Base-by-base conservation (phyloP, 2,888 invertebrate species). In the Myopa testacea region DNA sequence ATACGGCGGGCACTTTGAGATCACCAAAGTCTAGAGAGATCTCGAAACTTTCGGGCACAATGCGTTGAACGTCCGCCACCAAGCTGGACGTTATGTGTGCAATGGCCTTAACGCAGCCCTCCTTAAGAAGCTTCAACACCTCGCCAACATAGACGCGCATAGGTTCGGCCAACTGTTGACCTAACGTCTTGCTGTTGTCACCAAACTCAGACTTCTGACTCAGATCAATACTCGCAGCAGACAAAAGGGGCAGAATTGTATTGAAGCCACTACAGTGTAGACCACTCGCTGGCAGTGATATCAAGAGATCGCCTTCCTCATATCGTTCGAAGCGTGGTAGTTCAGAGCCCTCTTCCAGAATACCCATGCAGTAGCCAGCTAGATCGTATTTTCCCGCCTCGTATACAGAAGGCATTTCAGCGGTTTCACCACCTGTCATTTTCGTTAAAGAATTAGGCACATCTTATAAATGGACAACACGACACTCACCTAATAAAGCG, bases 331-430 rank as follows among this genome's bases (percentile, higher is more conserved):
- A 90, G 74, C 92, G 91, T 0, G 98, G 98, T 69, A 97, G 90
- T 73, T 93, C 91, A 72, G 90, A 89, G 0, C 90, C 85, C 81
- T 94, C 92, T 88, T 98, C 97, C 0, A 98, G 95, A 0, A 96
- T 95, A 0, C 98, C 99, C 0, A 99, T 96, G 0, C 96, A 94
- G 89, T 99, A 99, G 3, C 99, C 99, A 16, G 98, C 98, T 73
- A 99, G 89, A 89, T 99, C 99, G 89, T 98, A 99, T 82, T 97
- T 96, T 0, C 95, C 95, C 0, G 92, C 89, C 3, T 92, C 91
- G 89, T 99, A 99, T 91, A 99, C 94, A 1, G 96, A 94, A 0
- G 99, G 98, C 98, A 98, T 98, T 90, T 98, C 98, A 0, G 98
- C 98, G 2, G 98, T 98, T 90, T 99, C 98, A 0, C 98, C 98